Evolutionary conservation across 92 coral and sea anemone genomes (phyloP), one percentile per base, ranked within the genome.

Genomic region (Paragorgia papillata): DNA sequence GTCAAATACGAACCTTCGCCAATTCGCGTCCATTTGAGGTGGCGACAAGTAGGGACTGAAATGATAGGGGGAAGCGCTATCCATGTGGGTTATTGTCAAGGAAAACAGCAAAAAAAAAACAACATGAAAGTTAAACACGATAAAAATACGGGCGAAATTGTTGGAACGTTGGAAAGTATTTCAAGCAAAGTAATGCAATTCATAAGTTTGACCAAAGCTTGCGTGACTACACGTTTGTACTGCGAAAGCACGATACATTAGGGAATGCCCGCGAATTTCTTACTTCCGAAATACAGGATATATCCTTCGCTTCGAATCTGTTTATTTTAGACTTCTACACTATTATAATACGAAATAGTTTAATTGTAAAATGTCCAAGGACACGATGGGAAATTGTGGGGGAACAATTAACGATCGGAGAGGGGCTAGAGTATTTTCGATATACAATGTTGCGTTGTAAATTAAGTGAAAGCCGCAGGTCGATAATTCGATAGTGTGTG

Each of bases 21-120:
- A 71, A 20, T 71, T 71, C 15, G 78, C 62, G 27, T 71, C 78
- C 50, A 55, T 55, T 35, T 71, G 78, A 0, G 78, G 78, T 22
- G 64, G 78, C 12, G 78, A 71, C 34, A 71, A 71, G 27, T 71
- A 71, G 27, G 78, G 78, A 51, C 78, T 71, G 64, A 71, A 71
- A 33, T 71, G 64, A 34, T 53, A 51, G 0, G 78, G 64, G 13
- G 63, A 37, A 10, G 78, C 18, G 22, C 27, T 71, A 8, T 71
- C 78, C 64, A 71, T 71, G 78, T 71, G 63, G 15, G 20, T 2
- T 17, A 30, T 26, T 3, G 78, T 71, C 61, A 71, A 71, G 64
- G 58, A 51, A 69, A 49, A 69, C 73, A 66, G 10, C 43, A 37
- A 51, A 69, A 49, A 69, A 51, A 66, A 37, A 4, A 37, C 43